A percentile compares a stretch with the other conserved stretches of the same genome.
These are phyloP conservation scores for Myathropa florea DNA, from an alignment of 2,888 invertebrate species.

Conservation along the genomic window DNA sequence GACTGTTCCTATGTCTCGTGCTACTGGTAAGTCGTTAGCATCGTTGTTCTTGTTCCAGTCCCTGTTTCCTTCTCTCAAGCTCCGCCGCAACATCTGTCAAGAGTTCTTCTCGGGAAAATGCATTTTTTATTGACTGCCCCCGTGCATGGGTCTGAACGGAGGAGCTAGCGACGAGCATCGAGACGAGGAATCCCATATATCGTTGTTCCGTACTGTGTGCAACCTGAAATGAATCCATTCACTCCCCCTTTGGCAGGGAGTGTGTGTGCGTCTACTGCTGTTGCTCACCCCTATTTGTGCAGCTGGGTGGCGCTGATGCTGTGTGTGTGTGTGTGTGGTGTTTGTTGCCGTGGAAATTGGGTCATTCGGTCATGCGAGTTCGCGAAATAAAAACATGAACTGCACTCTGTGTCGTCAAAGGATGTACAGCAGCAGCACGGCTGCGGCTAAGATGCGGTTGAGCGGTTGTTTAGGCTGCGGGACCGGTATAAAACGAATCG, in stretches of 20 bases:
- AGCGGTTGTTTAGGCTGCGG: not conserved
- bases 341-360: constrained; percentile 74
- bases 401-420: constrained; percentile 28
- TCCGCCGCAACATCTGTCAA: constrained; percentile 35
- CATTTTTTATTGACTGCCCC: constrained; percentile 23
- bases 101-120: constrained; percentile 16
- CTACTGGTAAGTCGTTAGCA: constrained; percentile 86
- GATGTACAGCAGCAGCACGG: constrained; percentile 28
- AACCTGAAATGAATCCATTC: not conserved
- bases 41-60: not conserved
- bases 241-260: not conserved
- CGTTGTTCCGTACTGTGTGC: not conserved
- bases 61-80: constrained; percentile 6
- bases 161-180: not conserved
- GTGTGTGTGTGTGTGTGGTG: constrained; percentile 26
- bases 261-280: not conserved
- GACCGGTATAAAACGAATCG: not conserved
- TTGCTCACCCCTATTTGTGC: constrained; percentile 1
- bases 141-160: not conserved
- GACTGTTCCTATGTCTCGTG: constrained; percentile 93
- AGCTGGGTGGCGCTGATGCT: not conserved
- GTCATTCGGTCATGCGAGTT: constrained; percentile 79
- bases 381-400: constrained; percentile 43
- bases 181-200: not conserved
- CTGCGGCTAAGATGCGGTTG: not conserved